Conservation (phyloP, 2,113 vertebrate genomes). For the human (Homo sapiens) region GRCh38 chr11:125189001-125189500, state of each 20-base stretch:
- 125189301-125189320: not conserved
- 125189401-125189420: not conserved
- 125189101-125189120: not conserved
- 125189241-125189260: not conserved
- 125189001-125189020: no score
- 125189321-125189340: not conserved
- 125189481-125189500: not conserved
- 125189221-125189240: not conserved
- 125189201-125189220: not conserved
- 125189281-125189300: not conserved
- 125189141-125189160: not conserved
- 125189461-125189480: not conserved
- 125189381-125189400: not conserved
- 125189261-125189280: not conserved
- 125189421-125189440: no score
- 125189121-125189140: not conserved
- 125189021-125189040: not conserved
- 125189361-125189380: not conserved
- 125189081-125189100: not conserved
- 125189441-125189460: no score
- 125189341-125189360: not conserved
- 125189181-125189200: not conserved
- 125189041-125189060: not conserved
- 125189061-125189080: not conserved
- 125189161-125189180: not conserved